phyloP scores from a whole-genome alignment of 2,888 invertebrate species.

The Zhuqinia jingwanae region DNA sequence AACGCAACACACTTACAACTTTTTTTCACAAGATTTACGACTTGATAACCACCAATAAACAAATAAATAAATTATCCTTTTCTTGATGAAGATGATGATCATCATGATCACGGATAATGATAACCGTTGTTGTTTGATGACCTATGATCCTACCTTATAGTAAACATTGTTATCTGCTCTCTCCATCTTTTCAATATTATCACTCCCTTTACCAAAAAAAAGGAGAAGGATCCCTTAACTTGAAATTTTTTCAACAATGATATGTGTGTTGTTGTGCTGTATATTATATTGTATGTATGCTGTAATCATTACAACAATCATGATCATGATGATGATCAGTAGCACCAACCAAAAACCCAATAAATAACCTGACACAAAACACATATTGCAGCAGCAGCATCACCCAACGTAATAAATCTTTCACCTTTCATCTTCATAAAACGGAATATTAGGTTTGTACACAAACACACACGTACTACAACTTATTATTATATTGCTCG shows the following conservation, averaged over 20 bases:
- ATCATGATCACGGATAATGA: constrained; percentile 7
- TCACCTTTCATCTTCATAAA: constrained; percentile 9
- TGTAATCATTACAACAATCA: constrained; percentile 22
- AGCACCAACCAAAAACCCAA: constrained; percentile 8
- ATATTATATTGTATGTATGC: no score
- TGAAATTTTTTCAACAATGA: no score
- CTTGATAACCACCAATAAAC: constrained; percentile 28
- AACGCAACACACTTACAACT: not conserved
- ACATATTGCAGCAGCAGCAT: no score
- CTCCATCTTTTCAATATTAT: not conserved
- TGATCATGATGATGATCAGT: constrained; percentile 21
- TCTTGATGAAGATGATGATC: not conserved
- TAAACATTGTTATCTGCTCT: not conserved
- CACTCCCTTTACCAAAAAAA: no score
- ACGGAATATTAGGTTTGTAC: no score
- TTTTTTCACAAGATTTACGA: constrained; percentile 5
- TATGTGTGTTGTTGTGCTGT: no score
- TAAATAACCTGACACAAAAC: constrained; percentile 4
- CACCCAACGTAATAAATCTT: constrained; percentile 45
- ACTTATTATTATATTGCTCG: no score
- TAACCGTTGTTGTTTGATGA: constrained; percentile 16
- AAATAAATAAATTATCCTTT: not conserved
- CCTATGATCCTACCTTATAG: not conserved
- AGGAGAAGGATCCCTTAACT: no score
- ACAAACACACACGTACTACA: no score